Evolutionary conservation across 2,797 vertebrate species (phyloP).

Genomic region (Clangula hyemalis): DNA sequence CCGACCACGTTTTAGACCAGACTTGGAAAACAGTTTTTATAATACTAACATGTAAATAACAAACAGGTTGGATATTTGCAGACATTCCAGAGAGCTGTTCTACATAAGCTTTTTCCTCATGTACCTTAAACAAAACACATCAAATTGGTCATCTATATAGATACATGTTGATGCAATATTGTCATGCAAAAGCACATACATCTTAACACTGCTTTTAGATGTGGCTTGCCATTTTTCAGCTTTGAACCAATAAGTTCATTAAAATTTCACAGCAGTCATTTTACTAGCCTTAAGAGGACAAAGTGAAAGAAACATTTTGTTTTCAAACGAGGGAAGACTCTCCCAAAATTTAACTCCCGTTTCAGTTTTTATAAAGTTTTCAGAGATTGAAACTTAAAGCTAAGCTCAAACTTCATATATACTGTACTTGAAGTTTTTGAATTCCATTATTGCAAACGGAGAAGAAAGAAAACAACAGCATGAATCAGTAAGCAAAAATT

Average conservation of each 20-base stretch:
- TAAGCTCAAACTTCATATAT: background rate
- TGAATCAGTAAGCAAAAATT: background rate
- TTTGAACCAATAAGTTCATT: background rate
- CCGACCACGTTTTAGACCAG: background rate
- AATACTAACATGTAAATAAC: background rate
- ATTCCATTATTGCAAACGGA: background rate
- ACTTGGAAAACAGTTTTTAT: background rate
- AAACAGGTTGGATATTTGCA: background rate
- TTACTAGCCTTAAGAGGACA: background rate
- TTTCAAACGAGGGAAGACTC: background rate
- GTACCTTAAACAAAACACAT: background rate
- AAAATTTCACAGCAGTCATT: background rate
- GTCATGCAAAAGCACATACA: background rate
- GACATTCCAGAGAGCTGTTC: background rate
- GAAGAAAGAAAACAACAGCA: background rate
- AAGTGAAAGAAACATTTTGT: background rate
- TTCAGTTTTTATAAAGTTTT: background rate
- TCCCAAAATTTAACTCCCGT: background rate
- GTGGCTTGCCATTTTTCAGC: background rate
- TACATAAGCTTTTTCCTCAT: background rate
- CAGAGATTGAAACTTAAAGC: background rate
- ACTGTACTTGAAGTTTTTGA: background rate
- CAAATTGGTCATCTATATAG: too few species aligned
- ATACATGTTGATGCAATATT: background rate
- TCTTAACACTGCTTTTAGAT: slow-evolving; percentile 34